phyloP scores from a whole-genome alignment of 2,888 invertebrate genomes.

The Dione juno region DNA sequence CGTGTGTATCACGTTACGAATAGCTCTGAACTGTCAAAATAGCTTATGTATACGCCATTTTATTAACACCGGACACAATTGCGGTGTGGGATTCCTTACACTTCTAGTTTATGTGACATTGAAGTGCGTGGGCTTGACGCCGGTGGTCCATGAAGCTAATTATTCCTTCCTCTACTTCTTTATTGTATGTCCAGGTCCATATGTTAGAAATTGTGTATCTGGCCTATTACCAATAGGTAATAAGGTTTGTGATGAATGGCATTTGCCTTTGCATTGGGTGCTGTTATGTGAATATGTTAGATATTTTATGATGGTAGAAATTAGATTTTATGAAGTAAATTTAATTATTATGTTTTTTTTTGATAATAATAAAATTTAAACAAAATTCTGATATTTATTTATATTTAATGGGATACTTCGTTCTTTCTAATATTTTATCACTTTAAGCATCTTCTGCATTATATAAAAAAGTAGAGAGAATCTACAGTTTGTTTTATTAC shows the following conservation, averaged over 20 bases:
- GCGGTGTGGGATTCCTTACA: slow-evolving; percentile 80
- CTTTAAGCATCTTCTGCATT: too few species aligned
- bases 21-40: slow-evolving; percentile 81
- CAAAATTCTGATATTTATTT: too few species aligned
- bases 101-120: slow-evolving; percentile 72
- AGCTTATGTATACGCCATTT: slow-evolving; percentile 81
- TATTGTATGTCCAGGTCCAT: slow-evolving; percentile 15
- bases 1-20: slow-evolving; percentile 67
- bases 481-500: too few species aligned
- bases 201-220: slow-evolving; percentile 9
- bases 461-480: too few species aligned
- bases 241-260: slow-evolving; percentile 1
- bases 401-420: too few species aligned
- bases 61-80: slow-evolving; percentile 79
- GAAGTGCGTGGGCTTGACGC: slow-evolving; percentile 67
- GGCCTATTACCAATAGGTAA: slow-evolving; percentile 16
- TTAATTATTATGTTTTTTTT: not conserved
- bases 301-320: not conserved
- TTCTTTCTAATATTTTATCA: too few species aligned
- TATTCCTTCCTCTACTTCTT: slow-evolving; percentile 52
- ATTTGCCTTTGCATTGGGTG: not conserved
- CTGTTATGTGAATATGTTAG: not conserved
- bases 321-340: not conserved
- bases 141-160: slow-evolving; percentile 69
- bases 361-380: not conserved